Conservation (phyloP, 2,113 vertebrate genomes). For the Colaptes auratus region DNA sequence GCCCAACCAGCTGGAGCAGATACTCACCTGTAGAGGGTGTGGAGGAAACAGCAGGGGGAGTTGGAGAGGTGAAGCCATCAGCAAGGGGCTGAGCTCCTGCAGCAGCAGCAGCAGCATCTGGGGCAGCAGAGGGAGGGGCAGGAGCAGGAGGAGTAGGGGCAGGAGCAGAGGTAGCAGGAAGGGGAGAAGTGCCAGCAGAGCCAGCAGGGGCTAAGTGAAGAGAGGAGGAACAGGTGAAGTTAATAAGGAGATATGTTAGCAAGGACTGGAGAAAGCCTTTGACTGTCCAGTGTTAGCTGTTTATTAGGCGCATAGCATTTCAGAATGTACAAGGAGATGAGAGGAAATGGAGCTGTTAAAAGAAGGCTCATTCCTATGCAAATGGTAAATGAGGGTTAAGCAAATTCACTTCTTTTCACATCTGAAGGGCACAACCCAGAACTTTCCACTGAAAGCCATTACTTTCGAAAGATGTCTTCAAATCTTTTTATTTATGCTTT, state of each 20-base stretch:
- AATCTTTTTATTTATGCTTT: neutral
- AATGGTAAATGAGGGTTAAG: slow-evolving; percentile 32
- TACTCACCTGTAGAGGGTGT: slow-evolving; percentile 92
- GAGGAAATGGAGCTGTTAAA: slow-evolving; percentile 39
- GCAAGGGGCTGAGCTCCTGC: slow-evolving; percentile 87
- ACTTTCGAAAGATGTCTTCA: slow-evolving; percentile 20
- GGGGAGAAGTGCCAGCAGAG: slow-evolving; percentile 84
- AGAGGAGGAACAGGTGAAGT: slow-evolving; percentile 79
- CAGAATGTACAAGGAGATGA: slow-evolving; percentile 24
- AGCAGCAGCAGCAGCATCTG: slow-evolving; percentile 81
- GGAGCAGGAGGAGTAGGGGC: slow-evolving; percentile 77
- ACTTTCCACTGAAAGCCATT: slow-evolving; percentile 33
- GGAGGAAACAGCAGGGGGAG: slow-evolving; percentile 91
- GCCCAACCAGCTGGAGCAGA: slow-evolving; percentile 26
- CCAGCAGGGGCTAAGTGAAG: slow-evolving; percentile 78
- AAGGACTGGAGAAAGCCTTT: slow-evolving; percentile 71
- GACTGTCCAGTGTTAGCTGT: slow-evolving; percentile 65
- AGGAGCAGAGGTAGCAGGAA: slow-evolving; percentile 80
- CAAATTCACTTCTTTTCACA: neutral
- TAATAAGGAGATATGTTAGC: slow-evolving; percentile 78
- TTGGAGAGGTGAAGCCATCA: slow-evolving; percentile 89
- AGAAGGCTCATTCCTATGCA: slow-evolving; percentile 38
- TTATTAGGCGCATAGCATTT: slow-evolving; percentile 51
- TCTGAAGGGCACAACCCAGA: slow-evolving; percentile 15
- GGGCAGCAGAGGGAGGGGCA: slow-evolving; percentile 79